Base-by-base conservation (phyloP, 2,888 invertebrate species). In the Lycocerus yunnanus region DNA sequence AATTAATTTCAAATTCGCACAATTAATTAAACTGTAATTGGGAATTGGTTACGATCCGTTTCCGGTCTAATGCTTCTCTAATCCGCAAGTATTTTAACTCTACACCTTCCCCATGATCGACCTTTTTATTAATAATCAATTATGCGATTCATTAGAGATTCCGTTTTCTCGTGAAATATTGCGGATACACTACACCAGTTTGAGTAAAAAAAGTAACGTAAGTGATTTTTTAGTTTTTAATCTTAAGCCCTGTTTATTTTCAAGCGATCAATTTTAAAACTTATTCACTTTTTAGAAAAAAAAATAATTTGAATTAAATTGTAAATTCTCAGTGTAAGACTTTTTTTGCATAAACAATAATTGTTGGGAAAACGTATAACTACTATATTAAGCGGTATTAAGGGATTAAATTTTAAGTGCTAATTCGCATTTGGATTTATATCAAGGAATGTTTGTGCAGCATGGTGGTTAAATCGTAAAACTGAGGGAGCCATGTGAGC, bases 91-190 rank as follows among this genome's bases (percentile, higher is more conserved):
- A 75, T 75, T 75, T 72, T 75, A 69, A 72, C 72, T 72, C 60
- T 71, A n/a, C 66, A 70, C 18, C 67, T 66, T 14, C 59, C 43
- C 69, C n/a, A 65, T 68, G 75, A 75, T 76, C 78, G 76, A 73
- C 72, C 74, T 66, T 70, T 61, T 76, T 72, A 74, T 74, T 78
- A 76, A 76, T 76, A 76, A 76, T 78, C 78, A 78, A 78, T 78
- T 74, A 74, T 67, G 71, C 72, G 72, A 76, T 75, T 69, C 71
- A 75, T 75, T 74, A 60, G 68, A 69, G 66, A 66, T 70, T 69
- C 24, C 61, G 59, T 66, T 71, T 63, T 3, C 18, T n/a, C 61
- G 6, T 61, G 5, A 16, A 18, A 61, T 18, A 60, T 18, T 15
- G 11, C 20, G 9, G 2, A 43, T 43, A 6, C 43, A 43, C 6